Base-by-base conservation (phyloP, 1,140 invertebrate species). In the Pseudomyrmex flavicornis region DNA sequence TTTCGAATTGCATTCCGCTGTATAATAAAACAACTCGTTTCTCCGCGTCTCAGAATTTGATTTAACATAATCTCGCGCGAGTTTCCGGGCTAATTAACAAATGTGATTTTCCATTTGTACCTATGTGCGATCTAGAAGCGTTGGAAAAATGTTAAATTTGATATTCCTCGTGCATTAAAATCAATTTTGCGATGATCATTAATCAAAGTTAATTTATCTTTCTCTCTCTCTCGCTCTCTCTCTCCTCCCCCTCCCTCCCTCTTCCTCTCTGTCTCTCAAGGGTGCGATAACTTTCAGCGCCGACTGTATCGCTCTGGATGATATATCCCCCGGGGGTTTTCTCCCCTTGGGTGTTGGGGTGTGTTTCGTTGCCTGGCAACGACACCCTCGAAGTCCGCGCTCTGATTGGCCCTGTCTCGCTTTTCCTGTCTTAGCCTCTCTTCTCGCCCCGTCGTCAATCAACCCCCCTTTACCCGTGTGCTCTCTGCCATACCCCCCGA, bases 301-400 rank as follows among this genome's bases (percentile, higher is more conserved):
- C 90, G 91, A 92, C 91, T 92, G 91, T 92, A 92, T 91, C 90
- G 85, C 86, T 35, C 35, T 85, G 91, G 90, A 91, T 91, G 90
- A 91, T 86, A 89, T 87, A 72, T 80, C 86, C 91, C 90, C 88
- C 79, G 88, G 89, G 91, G 89, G 91, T 92, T 91, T 90, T 92
- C 90, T 92, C 91, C 91, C 91, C 91, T 92, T 74, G 80, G 85
- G 85, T 85, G 86, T 88, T 84, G 76, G 85, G 87, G 85, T 88
- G 84, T 87, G 86, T 88, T 87, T 93, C 91, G 94, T 94, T 94
- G 93, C 94, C 90, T 88, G 89, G 94, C 93, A 94, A 94, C 93
- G 90, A 93, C 92, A 93, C 93, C 92, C 91, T 91, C 93, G 89
- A 93, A 91, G 91, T 92, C 92, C 92, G 68, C 66, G 85, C 88